Evolutionary conservation across 2,797 vertebrate species (phyloP), one percentile per base, ranked within the genome.

Genomic region (Anableps anableps): DNA sequence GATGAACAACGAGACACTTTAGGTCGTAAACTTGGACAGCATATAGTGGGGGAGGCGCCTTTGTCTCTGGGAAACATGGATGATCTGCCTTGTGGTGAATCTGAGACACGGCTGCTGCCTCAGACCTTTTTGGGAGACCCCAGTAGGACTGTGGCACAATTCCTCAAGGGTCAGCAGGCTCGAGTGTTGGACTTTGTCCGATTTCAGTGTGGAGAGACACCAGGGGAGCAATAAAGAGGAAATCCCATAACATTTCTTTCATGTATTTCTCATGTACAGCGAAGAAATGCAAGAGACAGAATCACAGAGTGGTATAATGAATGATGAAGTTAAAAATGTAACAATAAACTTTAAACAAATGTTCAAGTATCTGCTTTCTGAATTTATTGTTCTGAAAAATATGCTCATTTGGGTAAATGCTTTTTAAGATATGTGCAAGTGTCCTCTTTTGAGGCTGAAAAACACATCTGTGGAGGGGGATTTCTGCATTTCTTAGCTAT

Each of bases 1-100:
- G 92, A 94, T 13, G 93, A 79, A 10, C 91, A 95, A 48, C 83
- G 87, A 0, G 86, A 94, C n/a, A 90, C 90, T 38, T 53, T 98
- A 0, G 97, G 97, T 8, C 95, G 94, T 68, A 96, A 96, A 75
- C 86, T 99, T 23, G 97, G 96, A 47, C 98, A 98, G 91, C 98
- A 99, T 16, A 84, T 99, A 26, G 97, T 99, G 50, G 98, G 97
- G 19, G 97, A 98, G 93, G 95, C 96, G 0, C 97, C 98, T 0
- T 74, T 94, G 79, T 94, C 95, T 1, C 90, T 99, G 16, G 98
- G 98, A 26, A 96, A 95, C 83, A 86, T 95, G 93, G 96, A 97
- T 0, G 98, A 99, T 75, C 89, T 96, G 80, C 96, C 97, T 2
- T 95, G 95, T 7, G 89, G 97, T 75, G 93, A 95, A 29, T 93